Conservation (phyloP, 2,797 vertebrate genomes). For the Limosa lapponica region DNA sequence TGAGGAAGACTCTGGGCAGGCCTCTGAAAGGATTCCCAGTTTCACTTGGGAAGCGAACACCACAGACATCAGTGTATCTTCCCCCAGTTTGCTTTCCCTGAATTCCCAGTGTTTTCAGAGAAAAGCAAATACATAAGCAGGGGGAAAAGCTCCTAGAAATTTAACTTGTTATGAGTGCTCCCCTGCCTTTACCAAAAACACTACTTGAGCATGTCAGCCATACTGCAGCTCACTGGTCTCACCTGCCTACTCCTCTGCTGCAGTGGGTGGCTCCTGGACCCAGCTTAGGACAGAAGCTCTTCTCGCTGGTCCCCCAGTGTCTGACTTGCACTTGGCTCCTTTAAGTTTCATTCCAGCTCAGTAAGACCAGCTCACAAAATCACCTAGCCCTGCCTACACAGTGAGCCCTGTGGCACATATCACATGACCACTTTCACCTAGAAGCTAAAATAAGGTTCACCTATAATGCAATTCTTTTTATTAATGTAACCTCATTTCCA, state of each 20-base stretch:
- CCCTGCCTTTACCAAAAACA: background rate
- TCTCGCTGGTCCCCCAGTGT: background rate
- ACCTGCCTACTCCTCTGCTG: background rate
- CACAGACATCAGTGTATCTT: fast-evolving
- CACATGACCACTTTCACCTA: background rate
- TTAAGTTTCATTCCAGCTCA: background rate
- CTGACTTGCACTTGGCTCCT: background rate
- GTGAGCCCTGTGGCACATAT: background rate
- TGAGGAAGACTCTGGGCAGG: background rate
- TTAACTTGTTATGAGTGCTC: background rate
- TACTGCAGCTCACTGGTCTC: background rate
- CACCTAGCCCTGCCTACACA: background rate
- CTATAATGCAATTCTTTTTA: background rate
- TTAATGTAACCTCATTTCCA: background rate
- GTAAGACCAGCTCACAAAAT: background rate
- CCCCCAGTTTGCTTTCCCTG: background rate
- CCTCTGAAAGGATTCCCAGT: background rate
- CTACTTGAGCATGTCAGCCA: background rate
- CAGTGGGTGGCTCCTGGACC: background rate
- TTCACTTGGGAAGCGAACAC: background rate
- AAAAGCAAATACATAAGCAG: background rate
- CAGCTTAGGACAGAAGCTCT: background rate
- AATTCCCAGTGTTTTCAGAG: background rate
- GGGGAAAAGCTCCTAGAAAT: background rate
- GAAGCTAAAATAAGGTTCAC: background rate